Evolutionary conservation across 2,113 vertebrate genomes (phyloP).

Genomic region (Thunnus maccoyii): DNA sequence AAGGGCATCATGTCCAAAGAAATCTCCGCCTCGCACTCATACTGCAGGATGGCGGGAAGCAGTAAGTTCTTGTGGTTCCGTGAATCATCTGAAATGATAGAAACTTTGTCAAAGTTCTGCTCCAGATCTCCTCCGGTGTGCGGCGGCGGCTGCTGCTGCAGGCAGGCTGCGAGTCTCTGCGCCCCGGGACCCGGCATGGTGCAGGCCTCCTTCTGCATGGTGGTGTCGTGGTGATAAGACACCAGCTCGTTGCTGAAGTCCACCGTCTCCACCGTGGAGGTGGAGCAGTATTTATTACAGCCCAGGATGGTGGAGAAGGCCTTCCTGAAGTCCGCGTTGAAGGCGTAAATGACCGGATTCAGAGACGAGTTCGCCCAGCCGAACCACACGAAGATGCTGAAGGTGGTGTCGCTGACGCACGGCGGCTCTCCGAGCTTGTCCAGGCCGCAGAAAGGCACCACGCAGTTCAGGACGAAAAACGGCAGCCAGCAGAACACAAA

Average conservation of each 20-base stretch:
- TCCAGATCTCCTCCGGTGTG: conserved; percentile 33
- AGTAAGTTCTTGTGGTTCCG: conserved; percentile 65
- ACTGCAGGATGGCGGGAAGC: conserved; percentile 71
- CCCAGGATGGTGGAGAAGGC: conserved; percentile 87
- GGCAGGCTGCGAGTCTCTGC: conserved; percentile 62
- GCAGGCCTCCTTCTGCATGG: conserved; percentile 80
- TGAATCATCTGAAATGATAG: conserved; percentile 57
- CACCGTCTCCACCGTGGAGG: conserved; percentile 80
- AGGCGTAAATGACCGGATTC: conserved; percentile 89
- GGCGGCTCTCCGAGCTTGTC: conserved; percentile 50
- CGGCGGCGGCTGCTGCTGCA: conserved; percentile 66
- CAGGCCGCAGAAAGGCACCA: conserved; percentile 87
- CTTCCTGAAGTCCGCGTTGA: conserved; percentile 87
- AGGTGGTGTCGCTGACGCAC: conserved; percentile 86
- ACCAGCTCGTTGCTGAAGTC: conserved; percentile 86
- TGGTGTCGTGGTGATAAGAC: conserved; percentile 86
- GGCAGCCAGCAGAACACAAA: conserved; percentile 91
- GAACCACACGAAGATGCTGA: conserved; percentile 89
- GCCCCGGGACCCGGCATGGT: conserved; percentile 56
- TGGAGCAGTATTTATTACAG: conserved; percentile 79
- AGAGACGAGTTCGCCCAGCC: conserved; percentile 90
- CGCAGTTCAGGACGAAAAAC: conserved; percentile 89
- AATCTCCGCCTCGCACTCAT: conserved; percentile 81
- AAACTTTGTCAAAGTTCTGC: conserved; percentile 69
- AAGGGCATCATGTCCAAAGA: conserved; percentile 78